A percentile compares a stretch with the other conserved stretches of the same genome.
Conservation (phyloP, 2,797 vertebrate species). For the Psittacula derbiana region DNA sequence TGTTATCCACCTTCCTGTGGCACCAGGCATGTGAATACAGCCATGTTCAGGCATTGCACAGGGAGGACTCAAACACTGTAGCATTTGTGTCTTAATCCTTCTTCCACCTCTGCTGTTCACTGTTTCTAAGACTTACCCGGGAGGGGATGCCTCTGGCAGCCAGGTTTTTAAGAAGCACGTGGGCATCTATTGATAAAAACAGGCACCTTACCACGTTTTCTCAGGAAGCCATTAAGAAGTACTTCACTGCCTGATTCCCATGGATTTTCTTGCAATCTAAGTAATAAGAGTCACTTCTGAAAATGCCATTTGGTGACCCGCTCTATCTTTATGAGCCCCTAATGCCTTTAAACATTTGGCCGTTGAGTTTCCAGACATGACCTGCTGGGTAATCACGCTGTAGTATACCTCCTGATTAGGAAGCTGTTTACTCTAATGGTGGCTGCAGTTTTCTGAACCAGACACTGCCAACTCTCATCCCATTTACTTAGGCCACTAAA, state of each 20-base stretch:
- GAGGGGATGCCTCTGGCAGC: neutral
- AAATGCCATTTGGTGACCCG: neutral
- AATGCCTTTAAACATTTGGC: slow-evolving; percentile 23
- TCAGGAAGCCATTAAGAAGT: neutral
- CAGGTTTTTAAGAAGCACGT: neutral
- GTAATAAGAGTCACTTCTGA: neutral
- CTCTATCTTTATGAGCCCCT: neutral
- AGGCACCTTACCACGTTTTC: neutral
- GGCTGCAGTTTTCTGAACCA: neutral
- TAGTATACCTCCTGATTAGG: neutral
- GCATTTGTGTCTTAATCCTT: neutral
- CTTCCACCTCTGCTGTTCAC: neutral
- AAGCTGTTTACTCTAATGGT: neutral
- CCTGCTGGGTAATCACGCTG: neutral
- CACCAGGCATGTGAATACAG: neutral
- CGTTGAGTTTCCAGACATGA: neutral
- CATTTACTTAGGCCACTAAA: neutral
- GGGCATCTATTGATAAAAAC: neutral
- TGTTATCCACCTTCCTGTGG: neutral
- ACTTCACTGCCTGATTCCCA: neutral
- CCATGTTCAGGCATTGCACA: neutral
- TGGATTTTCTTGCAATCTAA: slow-evolving; percentile 1
- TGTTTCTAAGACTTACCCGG: accelerated
- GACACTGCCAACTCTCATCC: neutral
- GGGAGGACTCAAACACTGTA: neutral